Evolutionary conservation across 1,140 invertebrate genomes (phyloP).

Genomic region (Megalopta genalis): DNA sequence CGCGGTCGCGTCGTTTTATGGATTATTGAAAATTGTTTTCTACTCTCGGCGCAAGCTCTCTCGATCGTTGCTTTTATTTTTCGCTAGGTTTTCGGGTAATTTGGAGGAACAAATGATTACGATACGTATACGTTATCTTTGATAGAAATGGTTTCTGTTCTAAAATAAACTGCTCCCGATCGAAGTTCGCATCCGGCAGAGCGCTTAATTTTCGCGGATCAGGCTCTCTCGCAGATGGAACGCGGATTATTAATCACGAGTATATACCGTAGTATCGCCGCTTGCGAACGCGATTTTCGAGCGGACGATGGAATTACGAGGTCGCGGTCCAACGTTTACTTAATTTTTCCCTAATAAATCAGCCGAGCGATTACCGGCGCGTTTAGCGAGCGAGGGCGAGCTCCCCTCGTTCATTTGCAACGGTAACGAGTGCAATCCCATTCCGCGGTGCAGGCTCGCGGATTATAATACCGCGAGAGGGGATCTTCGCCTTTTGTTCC

Average conservation of each 20-base stretch:
- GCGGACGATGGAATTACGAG: constrained; percentile 14
- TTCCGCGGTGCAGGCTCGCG: neutral
- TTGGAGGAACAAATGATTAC: too few species aligned
- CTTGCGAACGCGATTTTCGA: neutral
- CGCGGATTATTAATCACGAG: neutral
- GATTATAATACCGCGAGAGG: constrained; percentile 19
- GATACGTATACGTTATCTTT: too few species aligned
- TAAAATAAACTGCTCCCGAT: too few species aligned
- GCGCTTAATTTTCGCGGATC: too few species aligned
- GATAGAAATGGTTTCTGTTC: too few species aligned
- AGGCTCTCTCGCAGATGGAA: neutral
- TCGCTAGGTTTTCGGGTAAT: too few species aligned
- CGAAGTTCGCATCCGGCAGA: too few species aligned
- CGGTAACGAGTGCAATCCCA: constrained; percentile 35
- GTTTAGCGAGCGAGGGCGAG: constrained; percentile 4
- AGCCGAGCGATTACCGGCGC: constrained; percentile 22
- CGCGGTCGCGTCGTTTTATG: too few species aligned
- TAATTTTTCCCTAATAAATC: constrained; percentile 48
- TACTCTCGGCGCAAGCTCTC: too few species aligned
- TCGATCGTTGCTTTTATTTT: too few species aligned
- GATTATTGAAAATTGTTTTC: too few species aligned
- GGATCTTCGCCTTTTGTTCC: neutral
- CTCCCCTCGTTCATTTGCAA: constrained; percentile 26
- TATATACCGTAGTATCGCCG: too few species aligned
- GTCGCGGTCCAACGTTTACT: constrained; percentile 28